These are phyloP conservation scores for Drosophila prostipennis DNA, from an alignment of 2,888 invertebrate species.

Conservation along the genomic window DNA sequence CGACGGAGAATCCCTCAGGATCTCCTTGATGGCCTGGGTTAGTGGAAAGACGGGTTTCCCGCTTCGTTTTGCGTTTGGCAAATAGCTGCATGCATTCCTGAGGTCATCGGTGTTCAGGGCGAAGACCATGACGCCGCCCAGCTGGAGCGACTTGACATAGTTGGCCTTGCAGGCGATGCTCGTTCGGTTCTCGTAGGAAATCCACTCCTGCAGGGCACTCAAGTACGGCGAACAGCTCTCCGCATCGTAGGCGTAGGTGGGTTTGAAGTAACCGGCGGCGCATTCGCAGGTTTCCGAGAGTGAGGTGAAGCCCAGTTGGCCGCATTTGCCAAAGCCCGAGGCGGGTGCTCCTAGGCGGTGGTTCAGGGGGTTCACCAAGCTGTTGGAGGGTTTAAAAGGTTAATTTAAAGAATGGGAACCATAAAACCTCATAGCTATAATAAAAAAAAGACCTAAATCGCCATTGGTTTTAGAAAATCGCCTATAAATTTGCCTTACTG, in stretches of 20 bases:
- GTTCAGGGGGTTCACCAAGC: conserved; percentile 88
- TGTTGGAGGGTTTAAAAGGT: conserved; percentile 64
- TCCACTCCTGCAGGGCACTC: conserved; percentile 89
- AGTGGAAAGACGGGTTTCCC: conserved; percentile 76
- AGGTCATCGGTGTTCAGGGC: conserved; percentile 93
- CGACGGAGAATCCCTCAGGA: conserved; percentile 10
- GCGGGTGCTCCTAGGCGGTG: conserved; percentile 89
- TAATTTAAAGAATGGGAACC: not conserved
- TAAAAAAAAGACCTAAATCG: too few species aligned
- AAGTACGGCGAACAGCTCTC: conserved; percentile 91
- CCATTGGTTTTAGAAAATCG: too few species aligned
- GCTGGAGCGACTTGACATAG: conserved; percentile 87
- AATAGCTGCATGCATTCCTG: conserved; percentile 84
- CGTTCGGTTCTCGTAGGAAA: conserved; percentile 90
- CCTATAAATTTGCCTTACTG: too few species aligned
- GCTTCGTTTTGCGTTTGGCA: too few species aligned
- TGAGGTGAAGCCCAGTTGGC: conserved; percentile 88
- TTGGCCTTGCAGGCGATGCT: conserved; percentile 89
- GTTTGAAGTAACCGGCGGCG: conserved; percentile 85
- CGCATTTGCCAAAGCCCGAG: conserved; percentile 88
- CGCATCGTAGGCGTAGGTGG: conserved; percentile 87
- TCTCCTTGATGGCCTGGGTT: conserved; percentile 50
- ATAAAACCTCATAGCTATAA: not conserved
- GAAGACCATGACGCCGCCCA: conserved; percentile 94
- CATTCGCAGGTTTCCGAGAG: conserved; percentile 90